phyloP scores from a whole-genome alignment of 2,113 vertebrate species.

The Strigops habroptila region DNA sequence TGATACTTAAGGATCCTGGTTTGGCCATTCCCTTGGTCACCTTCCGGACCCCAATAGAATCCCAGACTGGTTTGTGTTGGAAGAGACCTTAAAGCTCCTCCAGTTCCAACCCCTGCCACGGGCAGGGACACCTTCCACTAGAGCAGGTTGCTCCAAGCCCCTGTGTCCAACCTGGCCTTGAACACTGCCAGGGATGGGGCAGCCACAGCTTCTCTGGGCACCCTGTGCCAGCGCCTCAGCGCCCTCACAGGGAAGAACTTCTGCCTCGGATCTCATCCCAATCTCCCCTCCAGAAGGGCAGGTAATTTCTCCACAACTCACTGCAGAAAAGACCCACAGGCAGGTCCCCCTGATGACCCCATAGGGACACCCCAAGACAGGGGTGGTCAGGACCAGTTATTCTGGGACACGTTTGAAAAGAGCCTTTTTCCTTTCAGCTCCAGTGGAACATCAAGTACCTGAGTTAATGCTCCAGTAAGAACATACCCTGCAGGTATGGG shows the following conservation, averaged over 20 bases:
- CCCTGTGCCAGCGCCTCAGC: neutral
- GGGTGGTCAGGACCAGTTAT: neutral
- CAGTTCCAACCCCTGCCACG: neutral
- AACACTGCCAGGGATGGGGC: neutral
- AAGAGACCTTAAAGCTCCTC: neutral
- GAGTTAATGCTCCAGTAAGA: neutral
- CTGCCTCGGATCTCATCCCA: too few relatives aligned
- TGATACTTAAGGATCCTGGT: neutral
- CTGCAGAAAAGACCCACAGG: neutral
- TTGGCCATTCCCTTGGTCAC: neutral
- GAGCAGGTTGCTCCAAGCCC: neutral
- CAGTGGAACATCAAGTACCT: neutral
- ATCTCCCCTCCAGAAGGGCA: neutral
- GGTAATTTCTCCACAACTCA: neutral
- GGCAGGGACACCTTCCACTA: neutral
- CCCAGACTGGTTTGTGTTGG: neutral
- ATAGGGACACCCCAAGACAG: neutral
- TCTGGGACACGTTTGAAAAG: neutral
- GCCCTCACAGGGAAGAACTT: neutral
- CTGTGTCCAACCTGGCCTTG: too few relatives aligned
- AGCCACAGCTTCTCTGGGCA: neutral
- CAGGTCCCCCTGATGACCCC: neutral
- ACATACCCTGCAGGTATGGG: neutral
- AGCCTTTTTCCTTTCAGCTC: neutral
- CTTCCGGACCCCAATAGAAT: neutral